A percentile compares a stretch with the other conserved stretches of the same genome.
Conservation (phyloP, 2,888 invertebrate genomes). For the Junonia oenone region DNA sequence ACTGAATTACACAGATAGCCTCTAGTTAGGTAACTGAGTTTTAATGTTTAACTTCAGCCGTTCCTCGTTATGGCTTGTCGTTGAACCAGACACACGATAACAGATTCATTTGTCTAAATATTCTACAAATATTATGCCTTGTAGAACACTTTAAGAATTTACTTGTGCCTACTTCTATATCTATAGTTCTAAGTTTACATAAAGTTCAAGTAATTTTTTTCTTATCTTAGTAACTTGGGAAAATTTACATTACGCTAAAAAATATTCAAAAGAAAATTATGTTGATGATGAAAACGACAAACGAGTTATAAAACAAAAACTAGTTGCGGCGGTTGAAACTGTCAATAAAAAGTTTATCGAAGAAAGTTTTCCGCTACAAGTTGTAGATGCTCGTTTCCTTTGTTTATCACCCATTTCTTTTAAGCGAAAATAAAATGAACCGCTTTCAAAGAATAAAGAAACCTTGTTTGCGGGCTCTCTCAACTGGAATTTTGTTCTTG, state of each 20-base stretch:
- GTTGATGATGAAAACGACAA: neutral
- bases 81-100: slow-evolving; percentile 6
- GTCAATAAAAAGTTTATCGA: slow-evolving; percentile 2
- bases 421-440: slow-evolving; percentile 1
- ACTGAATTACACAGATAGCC: slow-evolving; percentile 12
- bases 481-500: neutral
- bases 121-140: neutral
- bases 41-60: slow-evolving; percentile 16
- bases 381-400: slow-evolving; percentile 1
- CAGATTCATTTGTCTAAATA: neutral
- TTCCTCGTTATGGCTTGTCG: slow-evolving; percentile 9
- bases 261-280: neutral
- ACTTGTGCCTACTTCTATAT: too few relatives aligned
- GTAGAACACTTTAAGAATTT: too few relatives aligned
- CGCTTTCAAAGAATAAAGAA: slow-evolving; percentile 1
- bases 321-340: neutral
- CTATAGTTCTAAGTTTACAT: neutral
- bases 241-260: too few relatives aligned
- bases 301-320: neutral
- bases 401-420: neutral
- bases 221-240: too few relatives aligned
- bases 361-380: neutral
- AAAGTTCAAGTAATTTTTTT: too few relatives aligned
- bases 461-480: neutral
- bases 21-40: slow-evolving; percentile 18